Percentiles rank a stretch among this genome's conserved stretches.
Conservation (phyloP, 1,140 invertebrate species). For the Anastatus disparis region DNA sequence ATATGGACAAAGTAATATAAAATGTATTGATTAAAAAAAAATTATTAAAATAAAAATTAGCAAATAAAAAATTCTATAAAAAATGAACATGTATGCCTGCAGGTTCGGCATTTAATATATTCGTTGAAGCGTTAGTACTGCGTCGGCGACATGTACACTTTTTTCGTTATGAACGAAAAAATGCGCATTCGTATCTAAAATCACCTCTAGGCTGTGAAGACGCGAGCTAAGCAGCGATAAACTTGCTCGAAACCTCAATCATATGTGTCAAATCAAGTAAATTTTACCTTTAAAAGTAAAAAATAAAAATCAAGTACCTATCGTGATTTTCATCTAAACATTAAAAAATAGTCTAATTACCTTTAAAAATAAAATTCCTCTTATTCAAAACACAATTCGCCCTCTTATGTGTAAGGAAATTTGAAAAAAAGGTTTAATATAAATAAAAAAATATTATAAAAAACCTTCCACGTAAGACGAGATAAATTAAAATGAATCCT, state of each 20-base stretch:
- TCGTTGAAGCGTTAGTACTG: slow-evolving; percentile 35
- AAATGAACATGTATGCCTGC: slow-evolving; percentile 39
- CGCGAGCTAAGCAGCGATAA: slow-evolving; percentile 61
- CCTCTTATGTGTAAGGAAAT: slow-evolving; percentile 16
- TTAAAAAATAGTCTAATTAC: slow-evolving; percentile 38
- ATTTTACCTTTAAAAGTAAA: slow-evolving; percentile 58
- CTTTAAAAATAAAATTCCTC: neutral
- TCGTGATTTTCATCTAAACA: slow-evolving; percentile 31
- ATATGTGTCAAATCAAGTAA: slow-evolving; percentile 64
- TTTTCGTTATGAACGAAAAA: slow-evolving; percentile 44
- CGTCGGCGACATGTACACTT: slow-evolving; percentile 31
- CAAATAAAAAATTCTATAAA: slow-evolving; percentile 17
- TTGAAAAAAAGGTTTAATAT: too few relatives aligned
- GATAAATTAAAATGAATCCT: slow-evolving; percentile 30
- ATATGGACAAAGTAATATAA: neutral
- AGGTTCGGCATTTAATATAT: slow-evolving; percentile 38
- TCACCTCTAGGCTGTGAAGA: slow-evolving; percentile 65
- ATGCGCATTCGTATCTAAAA: slow-evolving; percentile 50
- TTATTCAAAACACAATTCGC: slow-evolving; percentile 22
- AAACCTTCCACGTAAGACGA: slow-evolving; percentile 26
- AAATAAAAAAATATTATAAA: slow-evolving; percentile 20
- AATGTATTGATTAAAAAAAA: neutral
- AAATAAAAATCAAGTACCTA: slow-evolving; percentile 45
- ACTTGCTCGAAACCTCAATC: slow-evolving; percentile 64
- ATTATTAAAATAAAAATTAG: slow-evolving; percentile 9